A percentile compares a stretch with the other conserved stretches of the same genome.
phyloP scores from a whole-genome alignment of 2,888 invertebrate species.

The Rhamnusium bicolor region DNA sequence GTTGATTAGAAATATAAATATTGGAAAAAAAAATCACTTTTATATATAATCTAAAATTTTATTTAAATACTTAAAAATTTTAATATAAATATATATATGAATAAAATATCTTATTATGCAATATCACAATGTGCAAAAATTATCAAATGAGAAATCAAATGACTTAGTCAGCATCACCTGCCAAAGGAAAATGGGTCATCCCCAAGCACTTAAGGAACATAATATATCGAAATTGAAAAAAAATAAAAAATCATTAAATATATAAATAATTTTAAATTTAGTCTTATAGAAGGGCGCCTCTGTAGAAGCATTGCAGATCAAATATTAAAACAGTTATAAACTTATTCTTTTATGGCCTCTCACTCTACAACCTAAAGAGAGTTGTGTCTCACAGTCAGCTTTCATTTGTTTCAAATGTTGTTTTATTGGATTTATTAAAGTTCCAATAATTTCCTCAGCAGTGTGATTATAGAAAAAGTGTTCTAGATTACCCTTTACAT shows the following conservation, averaged over 20 bases:
- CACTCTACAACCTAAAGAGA: conserved; percentile 70
- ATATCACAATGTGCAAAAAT: conserved; percentile 31
- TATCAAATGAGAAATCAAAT: conserved; percentile 16
- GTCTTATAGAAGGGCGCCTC: conserved; percentile 7
- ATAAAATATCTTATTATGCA: conserved; percentile 30
- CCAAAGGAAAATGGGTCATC: conserved; percentile 5
- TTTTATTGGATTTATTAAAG: conserved; percentile 74
- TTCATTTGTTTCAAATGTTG: conserved; percentile 72
- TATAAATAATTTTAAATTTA: not conserved
- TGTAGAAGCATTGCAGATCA: not conserved
- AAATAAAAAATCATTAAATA: not conserved
- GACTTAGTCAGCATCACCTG: conserved; percentile 8
- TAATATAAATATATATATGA: conserved; percentile 30
- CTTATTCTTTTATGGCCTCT: conserved; percentile 64
- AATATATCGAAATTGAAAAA: not conserved
- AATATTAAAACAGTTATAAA: conserved; percentile 44
- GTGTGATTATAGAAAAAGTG: conserved; percentile 75
- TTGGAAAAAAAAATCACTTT: not conserved
- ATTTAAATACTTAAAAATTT: conserved; percentile 25
- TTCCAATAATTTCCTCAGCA: conserved; percentile 76
- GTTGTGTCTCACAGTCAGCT: conserved; percentile 73
- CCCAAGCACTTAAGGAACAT: not conserved
- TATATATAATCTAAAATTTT: conserved; percentile 23
- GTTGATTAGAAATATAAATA: no score
- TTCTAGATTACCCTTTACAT: conserved; percentile 73